Base-by-base conservation (phyloP, 2,797 vertebrate species). In the Cyclopterus lumpus region DNA sequence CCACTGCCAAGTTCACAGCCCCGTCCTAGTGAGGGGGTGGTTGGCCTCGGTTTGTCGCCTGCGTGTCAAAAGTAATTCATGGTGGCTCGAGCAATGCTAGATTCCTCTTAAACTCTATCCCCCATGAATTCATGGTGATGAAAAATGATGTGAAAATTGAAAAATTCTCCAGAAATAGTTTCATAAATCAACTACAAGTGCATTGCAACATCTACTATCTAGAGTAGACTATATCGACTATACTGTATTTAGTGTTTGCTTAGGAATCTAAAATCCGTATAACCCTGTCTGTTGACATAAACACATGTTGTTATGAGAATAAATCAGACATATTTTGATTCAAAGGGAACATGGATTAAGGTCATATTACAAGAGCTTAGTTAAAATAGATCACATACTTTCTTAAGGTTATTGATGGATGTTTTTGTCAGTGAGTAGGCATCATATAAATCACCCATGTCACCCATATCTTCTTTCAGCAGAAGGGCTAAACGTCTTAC, bases 391-490 rank as follows among this genome's bases (percentile, higher is more conserved):
- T 85, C 80, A 58, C 67, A 71, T 74, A 77, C 80, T 85, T 71
- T 83, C 67, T 76, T 73, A 73, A 71, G 72, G 81, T 90, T 86
- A 82, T 84, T 65, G 64, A 61, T 86, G 59, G 77, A 86, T 84
- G 82, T 77, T 89, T 90, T 88, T 81, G 54, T 89, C 89, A 80
- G 83, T 73, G 85, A 85, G 80, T 74, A 57, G 63, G 75, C 83
- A 86, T 71, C 53, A 1, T 51, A 83, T 92, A 84, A 92, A 92
- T 93, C 79, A 90, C 51, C 24, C 2, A 42, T 49, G 81, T 85
- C 80, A 79, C 5, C 55, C 82, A 26, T 83, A 88, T 95, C 92
- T 74, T 44, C 59, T 94, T 94, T 92, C 91, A 92, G 80, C 60
- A 26, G 49, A 79, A 36, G 66, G 75, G 57, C 67, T 82, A 59